Conservation (phyloP, 2,113 vertebrate species). For the Crypturellus undulatus region DNA sequence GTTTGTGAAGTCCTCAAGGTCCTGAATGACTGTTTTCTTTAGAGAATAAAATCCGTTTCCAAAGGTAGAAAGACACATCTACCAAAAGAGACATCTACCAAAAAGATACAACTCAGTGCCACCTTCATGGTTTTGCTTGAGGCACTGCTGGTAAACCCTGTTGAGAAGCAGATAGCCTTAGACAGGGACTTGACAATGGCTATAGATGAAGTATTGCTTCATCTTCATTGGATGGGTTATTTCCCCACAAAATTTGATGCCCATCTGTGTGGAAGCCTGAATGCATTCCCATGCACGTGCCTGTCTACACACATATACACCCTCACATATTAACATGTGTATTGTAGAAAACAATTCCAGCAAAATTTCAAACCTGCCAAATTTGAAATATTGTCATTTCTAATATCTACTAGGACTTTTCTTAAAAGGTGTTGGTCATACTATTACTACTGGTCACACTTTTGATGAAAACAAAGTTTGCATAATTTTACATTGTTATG, state of each 20-base stretch:
- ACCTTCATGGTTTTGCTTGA: neutral
- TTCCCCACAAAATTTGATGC: neutral
- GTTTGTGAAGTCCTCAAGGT: neutral
- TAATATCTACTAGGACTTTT: neutral
- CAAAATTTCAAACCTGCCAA: neutral
- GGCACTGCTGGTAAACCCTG: neutral
- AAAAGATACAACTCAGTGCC: neutral
- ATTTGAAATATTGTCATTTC: accelerated
- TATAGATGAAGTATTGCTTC: neutral
- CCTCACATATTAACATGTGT: neutral
- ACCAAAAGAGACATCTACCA: accelerated
- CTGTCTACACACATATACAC: neutral
- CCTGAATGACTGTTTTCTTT: neutral
- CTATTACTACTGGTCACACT: neutral
- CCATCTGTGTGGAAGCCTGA: neutral
- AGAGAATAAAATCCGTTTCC: neutral
- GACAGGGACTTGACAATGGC: neutral
- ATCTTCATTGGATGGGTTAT: neutral
- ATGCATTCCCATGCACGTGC: neutral
- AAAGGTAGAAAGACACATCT: neutral
- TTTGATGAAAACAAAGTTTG: neutral
- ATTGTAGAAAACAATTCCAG: neutral
- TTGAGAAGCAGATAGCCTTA: neutral
- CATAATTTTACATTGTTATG: neutral
- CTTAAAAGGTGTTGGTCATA: neutral